Evolutionary conservation across 2,888 invertebrate species (phyloP).

Genomic region (Ethmia dodecea): DNA sequence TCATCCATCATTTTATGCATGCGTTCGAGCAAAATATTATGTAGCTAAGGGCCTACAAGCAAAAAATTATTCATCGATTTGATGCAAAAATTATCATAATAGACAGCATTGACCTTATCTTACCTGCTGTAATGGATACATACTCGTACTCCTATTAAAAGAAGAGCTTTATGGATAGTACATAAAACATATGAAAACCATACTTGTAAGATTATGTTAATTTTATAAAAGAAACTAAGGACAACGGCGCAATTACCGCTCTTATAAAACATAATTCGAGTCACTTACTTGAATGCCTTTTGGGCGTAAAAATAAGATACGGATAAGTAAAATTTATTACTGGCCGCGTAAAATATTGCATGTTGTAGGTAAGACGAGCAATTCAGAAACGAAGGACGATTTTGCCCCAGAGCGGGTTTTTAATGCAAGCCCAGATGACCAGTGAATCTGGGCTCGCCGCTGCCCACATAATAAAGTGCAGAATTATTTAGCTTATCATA

Average conservation of each 20-base stretch:
- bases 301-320: conserved; percentile 41
- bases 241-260: conserved; percentile 25
- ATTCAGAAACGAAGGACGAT: conserved; percentile 47
- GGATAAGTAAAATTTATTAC: conserved; percentile 50
- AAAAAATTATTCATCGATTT: no score
- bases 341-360: conserved; percentile 49
- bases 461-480: no score
- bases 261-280: conserved; percentile 29
- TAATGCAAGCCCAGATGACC: conserved; percentile 28
- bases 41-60: no score
- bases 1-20: no score
- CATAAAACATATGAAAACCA: conserved; percentile 2
- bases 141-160: no score
- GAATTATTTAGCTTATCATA: no score
- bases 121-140: no score
- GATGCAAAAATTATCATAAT: no score
- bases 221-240: conserved; percentile 13
- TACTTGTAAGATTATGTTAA: conserved; percentile 14
- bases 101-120: no score
- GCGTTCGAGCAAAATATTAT: no score
- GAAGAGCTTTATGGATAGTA: no score
- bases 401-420: conserved; percentile 55
- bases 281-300: conserved; percentile 34
- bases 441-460: conserved; percentile 1
- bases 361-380: conserved; percentile 44